Base-by-base conservation (phyloP, 2,113 vertebrate genomes). In the Oriolus oriolus region DNA sequence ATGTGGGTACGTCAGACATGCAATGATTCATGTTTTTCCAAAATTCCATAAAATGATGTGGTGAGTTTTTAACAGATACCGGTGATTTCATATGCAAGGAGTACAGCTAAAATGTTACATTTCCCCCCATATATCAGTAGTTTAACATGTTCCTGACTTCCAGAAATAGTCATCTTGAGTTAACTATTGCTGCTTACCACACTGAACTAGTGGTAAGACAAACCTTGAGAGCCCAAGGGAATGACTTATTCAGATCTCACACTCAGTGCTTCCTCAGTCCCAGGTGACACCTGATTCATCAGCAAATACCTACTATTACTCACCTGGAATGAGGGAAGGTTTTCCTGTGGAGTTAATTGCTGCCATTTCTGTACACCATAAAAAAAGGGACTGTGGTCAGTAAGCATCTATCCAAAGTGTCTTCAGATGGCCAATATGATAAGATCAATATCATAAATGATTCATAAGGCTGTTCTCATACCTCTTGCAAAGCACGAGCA, bases 201-300 rank as follows among this genome's bases (percentile, higher is more conserved):
- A 19, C 44, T 15, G 18, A 90, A 41, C 17, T 54, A 65, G 16
- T 12, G 22, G 45, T 16, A 68, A 73, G 31, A 69, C 53, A 64
- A 70, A 81, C 26, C 33, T 47, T 79, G 57, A 90, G 42, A 84
- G 57, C 24, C 28, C 3, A 7, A 89, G 94, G 93, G 95, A 97
- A 93, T 97, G 33, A 97, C 64, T 97, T 81, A 69, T 59, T 94
- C 37, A 37, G 35, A 45, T 87, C 42, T 83, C 50, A 74, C 28
- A 86, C 68, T 84, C 50, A 35, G 45, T 39, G 30, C 65, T 79
- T 74, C 80, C 61, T 68, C 82, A 95, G 65, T 47, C 47, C 54
- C 93, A 93, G 93, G 73, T 87, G 92, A 94, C 69, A 90, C 33
- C 44, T 94, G 92, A 96, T 54, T 96, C 89, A 96, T 84, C 78